Conservation (phyloP, 2,113 vertebrate species). For the Pelmatolapia mariae region DNA sequence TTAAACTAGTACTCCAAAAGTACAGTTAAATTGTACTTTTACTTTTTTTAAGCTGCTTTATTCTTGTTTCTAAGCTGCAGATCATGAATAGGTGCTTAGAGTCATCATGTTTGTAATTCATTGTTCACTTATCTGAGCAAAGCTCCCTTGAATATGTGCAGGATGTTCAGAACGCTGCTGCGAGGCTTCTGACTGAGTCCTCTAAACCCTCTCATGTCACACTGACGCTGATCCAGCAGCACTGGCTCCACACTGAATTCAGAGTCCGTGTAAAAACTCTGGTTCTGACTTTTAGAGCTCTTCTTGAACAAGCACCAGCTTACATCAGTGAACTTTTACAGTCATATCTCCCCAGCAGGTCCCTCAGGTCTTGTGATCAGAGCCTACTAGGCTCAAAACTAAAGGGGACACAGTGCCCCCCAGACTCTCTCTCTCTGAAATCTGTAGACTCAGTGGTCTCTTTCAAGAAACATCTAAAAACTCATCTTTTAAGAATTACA, state of each 20-base stretch:
- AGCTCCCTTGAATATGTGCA: neutral
- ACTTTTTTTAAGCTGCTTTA: neutral
- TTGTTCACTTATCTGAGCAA: neutral
- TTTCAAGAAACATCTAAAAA: no score
- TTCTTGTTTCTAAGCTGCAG: neutral
- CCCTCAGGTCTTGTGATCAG: neutral
- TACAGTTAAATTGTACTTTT: neutral
- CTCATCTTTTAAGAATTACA: no score
- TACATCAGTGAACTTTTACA: neutral
- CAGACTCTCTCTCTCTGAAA: no score
- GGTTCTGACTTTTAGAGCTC: neutral
- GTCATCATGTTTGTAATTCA: neutral
- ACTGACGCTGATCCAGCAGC: neutral
- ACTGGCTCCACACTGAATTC: neutral
- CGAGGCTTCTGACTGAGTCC: neutral
- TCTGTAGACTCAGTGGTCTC: no score
- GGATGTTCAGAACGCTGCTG: neutral
- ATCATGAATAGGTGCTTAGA: neutral
- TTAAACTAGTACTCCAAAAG: neutral
- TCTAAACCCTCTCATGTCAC: neutral
- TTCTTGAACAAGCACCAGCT: neutral
- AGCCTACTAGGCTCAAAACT: neutral
- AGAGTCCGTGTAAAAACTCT: neutral
- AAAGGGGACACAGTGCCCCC: neutral
- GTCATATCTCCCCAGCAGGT: neutral